Conservation (phyloP, 2,888 invertebrate species). For the Agonopterix heracliana region DNA sequence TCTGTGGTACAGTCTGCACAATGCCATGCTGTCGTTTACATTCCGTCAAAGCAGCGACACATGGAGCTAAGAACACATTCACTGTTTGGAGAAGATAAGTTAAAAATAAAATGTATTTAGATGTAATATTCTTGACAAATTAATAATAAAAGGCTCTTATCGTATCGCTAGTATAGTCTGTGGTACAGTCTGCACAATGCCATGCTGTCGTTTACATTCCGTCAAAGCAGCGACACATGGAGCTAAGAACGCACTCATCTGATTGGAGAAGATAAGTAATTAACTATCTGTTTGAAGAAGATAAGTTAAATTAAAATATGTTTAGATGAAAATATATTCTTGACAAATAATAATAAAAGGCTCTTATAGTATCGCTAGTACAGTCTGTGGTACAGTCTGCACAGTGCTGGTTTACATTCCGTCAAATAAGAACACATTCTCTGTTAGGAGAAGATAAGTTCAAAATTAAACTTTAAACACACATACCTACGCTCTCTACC, state of each 20-base stretch:
- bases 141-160: constrained; percentile 69
- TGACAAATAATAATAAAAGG: constrained; percentile 64
- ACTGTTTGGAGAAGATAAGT: no score
- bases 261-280: no score
- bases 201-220: constrained; percentile 57
- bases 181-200: constrained; percentile 52
- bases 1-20: no score
- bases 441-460: no score
- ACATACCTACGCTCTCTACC: no score
- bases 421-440: no score
- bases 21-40: constrained; percentile 57
- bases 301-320: no score
- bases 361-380: constrained; percentile 64
- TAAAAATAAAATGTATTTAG: no score
- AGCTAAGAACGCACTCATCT: constrained; percentile 20
- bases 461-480: no score
- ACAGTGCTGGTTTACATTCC: constrained; percentile 66
- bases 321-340: no score
- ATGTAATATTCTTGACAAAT: constrained; percentile 28
- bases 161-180: constrained; percentile 58
- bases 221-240: constrained; percentile 44
- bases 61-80: constrained; percentile 21
- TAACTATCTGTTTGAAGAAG: no score
- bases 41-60: constrained; percentile 53
- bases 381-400: no score